Evolutionary conservation across 2,797 vertebrate species (phyloP).

Genomic region (Phaenicophaeus curvirostris): DNA sequence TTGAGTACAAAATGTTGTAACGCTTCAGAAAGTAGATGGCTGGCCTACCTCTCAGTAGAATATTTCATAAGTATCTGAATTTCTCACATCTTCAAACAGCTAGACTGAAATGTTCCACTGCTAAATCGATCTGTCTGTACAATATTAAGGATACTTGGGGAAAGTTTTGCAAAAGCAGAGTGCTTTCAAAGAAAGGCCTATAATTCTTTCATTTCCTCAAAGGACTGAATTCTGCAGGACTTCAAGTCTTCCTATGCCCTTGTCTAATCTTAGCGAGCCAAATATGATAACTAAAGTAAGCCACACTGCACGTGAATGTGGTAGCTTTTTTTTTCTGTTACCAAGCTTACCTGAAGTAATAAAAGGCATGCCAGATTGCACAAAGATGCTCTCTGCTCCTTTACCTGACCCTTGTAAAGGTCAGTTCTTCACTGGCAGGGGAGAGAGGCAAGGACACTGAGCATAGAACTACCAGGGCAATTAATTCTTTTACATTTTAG

Average conservation of each 20-base stretch:
- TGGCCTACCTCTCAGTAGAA: neutral
- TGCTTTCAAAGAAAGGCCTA: neutral
- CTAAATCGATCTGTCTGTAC: neutral
- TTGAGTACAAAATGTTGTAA: neutral
- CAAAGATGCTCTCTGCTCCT: neutral
- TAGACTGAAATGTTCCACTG: neutral
- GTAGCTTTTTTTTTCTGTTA: neutral
- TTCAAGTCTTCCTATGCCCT: neutral
- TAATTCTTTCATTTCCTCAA: neutral
- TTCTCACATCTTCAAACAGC: neutral
- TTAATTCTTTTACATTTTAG: neutral
- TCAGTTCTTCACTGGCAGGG: neutral
- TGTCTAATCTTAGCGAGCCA: neutral
- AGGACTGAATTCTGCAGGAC: neutral
- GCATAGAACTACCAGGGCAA: neutral
- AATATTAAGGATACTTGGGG: neutral
- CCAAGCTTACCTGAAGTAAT: neutral
- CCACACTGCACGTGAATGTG: neutral
- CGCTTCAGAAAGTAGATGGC: neutral
- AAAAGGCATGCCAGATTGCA: too few relatives aligned
- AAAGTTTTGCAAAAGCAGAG: neutral
- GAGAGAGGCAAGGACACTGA: neutral
- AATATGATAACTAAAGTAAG: neutral
- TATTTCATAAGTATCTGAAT: conserved; percentile 6
- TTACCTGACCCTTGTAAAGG: neutral